Evolutionary conservation across 2,888 invertebrate genomes (phyloP), one percentile per base, ranked within the genome.

Genomic region (Diadegma fenestrale): DNA sequence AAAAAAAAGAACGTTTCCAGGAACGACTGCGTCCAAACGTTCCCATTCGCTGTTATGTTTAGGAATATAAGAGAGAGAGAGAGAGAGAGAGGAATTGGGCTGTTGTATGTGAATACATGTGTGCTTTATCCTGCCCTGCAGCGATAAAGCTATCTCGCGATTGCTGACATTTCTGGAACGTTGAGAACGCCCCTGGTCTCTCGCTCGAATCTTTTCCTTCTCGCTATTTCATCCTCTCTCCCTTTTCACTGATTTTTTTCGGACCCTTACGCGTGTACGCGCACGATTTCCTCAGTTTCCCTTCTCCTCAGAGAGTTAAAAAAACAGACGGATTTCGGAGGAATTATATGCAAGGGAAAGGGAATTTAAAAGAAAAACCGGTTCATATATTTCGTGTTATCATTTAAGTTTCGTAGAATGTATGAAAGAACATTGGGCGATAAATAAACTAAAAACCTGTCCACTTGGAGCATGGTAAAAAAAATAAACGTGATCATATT

Each of bases 91-190:
- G 58, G 33, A 54, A 58, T 58, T 5, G 12, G 7, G 19, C n/a
- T 26, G 58, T 58, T n/a, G 6, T 26, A 54, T 22, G 10, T 26
- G 58, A 12, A 26, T 26, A 26, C 14, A 58, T 5, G 1, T 26
- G 26, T 58, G 26, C 6, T 4, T 58, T 58, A 22, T 58, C 26
- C 14, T 69, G 84, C 71, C 80, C 71, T 48, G 84, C 22, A 76
- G 71, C 71, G 80, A 76, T 84, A 77, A 80, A 84, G 58, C 72
- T 48, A 80, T 80, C 61, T 37, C 41, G 61, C 58, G 61, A 80
- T 71, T 64, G 71, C 69, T 80, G 80, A 80, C 75, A 84, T 84
- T 84, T 84, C 76, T 77, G 48, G 76, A 77, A 77, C 80, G 61
- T 58, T 48, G 80, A 80, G 26, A 80, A 48, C 61, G 30, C 63